phyloP scores from a whole-genome alignment of 2,113 vertebrate genomes.

The Mola mola region DNA sequence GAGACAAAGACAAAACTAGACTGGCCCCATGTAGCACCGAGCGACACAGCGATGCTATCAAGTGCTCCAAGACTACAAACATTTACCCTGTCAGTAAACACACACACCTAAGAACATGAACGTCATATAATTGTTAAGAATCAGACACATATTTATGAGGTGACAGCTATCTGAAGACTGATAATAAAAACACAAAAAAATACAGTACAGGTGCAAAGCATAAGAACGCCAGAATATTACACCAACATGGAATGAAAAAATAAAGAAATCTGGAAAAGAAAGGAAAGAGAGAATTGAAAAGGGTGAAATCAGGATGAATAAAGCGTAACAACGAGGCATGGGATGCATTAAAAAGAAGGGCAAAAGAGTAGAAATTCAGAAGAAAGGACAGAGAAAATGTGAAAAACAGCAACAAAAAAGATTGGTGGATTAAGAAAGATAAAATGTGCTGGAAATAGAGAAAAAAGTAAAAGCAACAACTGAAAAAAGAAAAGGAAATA shows the following conservation, averaged over 20 bases:
- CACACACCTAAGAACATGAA: background rate
- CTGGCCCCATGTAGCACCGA: constrained; percentile 2
- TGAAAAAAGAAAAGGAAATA: background rate
- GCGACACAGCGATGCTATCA: background rate
- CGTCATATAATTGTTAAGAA: too few relatives aligned
- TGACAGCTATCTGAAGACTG: constrained; percentile 3
- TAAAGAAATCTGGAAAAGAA: background rate
- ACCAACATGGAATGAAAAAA: background rate
- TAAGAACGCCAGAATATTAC: background rate
- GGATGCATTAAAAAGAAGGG: background rate
- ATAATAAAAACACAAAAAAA: constrained; percentile 4
- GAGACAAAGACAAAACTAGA: constrained; percentile 19
- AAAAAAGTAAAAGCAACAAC: background rate
- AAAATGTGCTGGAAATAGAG: background rate
- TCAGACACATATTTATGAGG: background rate
- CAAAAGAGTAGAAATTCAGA: background rate
- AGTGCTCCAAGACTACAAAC: constrained; percentile 2
- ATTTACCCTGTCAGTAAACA: constrained; percentile 3
- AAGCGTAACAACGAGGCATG: too few relatives aligned
- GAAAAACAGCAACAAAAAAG: background rate
- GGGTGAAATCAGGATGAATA: too few relatives aligned
- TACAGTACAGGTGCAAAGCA: background rate
- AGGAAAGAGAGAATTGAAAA: too few relatives aligned
- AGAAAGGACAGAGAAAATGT: background rate
- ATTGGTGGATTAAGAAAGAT: too few relatives aligned